phyloP scores from a whole-genome alignment of 1,140 invertebrate genomes.

The Pararge aegeria region DNA sequence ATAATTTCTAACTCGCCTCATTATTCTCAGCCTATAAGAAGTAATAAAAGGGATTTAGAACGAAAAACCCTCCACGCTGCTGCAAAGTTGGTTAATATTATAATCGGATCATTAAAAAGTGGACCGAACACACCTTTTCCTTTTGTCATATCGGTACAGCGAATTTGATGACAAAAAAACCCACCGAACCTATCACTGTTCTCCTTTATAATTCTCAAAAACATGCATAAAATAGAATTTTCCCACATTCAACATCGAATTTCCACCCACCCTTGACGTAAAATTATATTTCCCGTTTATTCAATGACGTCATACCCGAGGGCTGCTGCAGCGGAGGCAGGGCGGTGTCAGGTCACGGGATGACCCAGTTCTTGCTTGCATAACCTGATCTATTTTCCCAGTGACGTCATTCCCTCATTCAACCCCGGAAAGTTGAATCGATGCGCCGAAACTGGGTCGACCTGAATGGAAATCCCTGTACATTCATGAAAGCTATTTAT shows the following conservation, averaged over 20 bases:
- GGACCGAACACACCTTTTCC: too few species aligned
- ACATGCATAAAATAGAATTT: neutral
- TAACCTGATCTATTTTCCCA: conserved; percentile 63
- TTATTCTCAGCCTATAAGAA: too few species aligned
- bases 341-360: conserved; percentile 33
- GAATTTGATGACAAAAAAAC: too few species aligned
- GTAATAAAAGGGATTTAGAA: too few species aligned
- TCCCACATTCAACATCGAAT: neutral
- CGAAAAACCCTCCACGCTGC: too few species aligned
- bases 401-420: conserved; percentile 72
- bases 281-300: conserved; percentile 7
- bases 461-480: conserved; percentile 62
- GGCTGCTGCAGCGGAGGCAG: conserved; percentile 31
- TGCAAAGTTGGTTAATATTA: too few species aligned
- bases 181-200: too few species aligned
- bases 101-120: too few species aligned
- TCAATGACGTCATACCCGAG: conserved; percentile 28
- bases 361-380: conserved; percentile 64
- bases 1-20: too few species aligned
- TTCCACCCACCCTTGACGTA: neutral
- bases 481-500: conserved; percentile 65
- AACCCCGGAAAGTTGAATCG: conserved; percentile 65
- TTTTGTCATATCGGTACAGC: too few species aligned
- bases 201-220: too few species aligned
- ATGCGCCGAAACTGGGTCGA: conserved; percentile 66